Percentiles rank a stretch among this genome's conserved stretches.
Evolutionary conservation across 35 echinoderm and acorn worm species (phyloP).

Genomic region (Antedon bifida): DNA sequence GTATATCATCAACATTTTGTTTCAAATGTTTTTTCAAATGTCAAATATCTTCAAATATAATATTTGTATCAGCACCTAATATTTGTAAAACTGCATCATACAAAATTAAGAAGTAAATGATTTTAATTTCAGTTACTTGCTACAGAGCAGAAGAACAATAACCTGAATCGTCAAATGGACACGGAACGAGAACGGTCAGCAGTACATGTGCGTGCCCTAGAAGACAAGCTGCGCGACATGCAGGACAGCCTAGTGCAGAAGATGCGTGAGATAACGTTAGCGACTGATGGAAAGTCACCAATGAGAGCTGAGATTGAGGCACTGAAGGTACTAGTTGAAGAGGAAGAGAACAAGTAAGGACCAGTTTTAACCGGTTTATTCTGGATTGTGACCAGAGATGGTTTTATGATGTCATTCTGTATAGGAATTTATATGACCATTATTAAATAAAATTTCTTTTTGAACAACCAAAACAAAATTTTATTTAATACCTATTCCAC

Average conservation of each 20-base stretch:
- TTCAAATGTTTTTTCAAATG: too few relatives aligned
- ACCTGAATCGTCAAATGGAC: constrained; percentile 20
- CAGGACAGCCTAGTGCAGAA: constrained; percentile 84
- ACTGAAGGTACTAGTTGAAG: constrained; percentile 58
- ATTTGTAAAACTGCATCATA: too few relatives aligned
- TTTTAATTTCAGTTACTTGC: constrained; percentile 26
- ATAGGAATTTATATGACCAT: too few relatives aligned
- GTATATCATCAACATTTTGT: neutral
- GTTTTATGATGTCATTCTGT: too few relatives aligned
- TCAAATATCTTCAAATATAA: too few relatives aligned
- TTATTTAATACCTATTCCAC: too few relatives aligned
- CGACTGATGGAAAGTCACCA: constrained; percentile 71
- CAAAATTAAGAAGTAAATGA: too few relatives aligned
- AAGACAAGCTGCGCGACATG: constrained; percentile 68
- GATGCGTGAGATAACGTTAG: constrained; percentile 74
- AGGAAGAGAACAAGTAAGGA: constrained; percentile 91
- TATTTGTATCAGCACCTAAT: too few relatives aligned
- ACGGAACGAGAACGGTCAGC: constrained; percentile 35
- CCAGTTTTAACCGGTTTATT: too few relatives aligned
- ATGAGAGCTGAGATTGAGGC: constrained; percentile 86
- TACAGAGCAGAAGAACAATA: constrained; percentile 45
- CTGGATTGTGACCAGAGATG: neutral
- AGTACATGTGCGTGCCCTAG: constrained; percentile 67
- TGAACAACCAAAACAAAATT: too few relatives aligned
- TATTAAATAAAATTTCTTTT: too few relatives aligned